phyloP scores from a whole-genome alignment of 2,113 vertebrate species.

The Felis catus region F.catus_Fca126_mat1.0 CM031417.1:4714001-4714500 shows the following conservation, averaged over 20 bases:
- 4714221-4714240: background rate
- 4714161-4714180: conserved; percentile 84
- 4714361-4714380: background rate
- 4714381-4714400: background rate
- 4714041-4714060: background rate
- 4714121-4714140: conserved; percentile 82
- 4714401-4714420: background rate
- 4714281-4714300: rapidly evolving
- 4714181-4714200: conserved; percentile 59
- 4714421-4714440: background rate
- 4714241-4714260: background rate
- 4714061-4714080: conserved; percentile 79
- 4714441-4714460: background rate
- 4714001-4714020: background rate
- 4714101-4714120: conserved; percentile 83
- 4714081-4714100: conserved; percentile 85
- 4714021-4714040: background rate
- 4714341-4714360: background rate
- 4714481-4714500: background rate
- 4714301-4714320: background rate
- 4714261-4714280: background rate
- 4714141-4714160: conserved; percentile 82
- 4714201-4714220: background rate
- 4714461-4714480: background rate
- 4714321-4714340: too few relatives aligned